Conservation (phyloP, 1,140 invertebrate genomes). For the Drosophila busckii region DNA sequence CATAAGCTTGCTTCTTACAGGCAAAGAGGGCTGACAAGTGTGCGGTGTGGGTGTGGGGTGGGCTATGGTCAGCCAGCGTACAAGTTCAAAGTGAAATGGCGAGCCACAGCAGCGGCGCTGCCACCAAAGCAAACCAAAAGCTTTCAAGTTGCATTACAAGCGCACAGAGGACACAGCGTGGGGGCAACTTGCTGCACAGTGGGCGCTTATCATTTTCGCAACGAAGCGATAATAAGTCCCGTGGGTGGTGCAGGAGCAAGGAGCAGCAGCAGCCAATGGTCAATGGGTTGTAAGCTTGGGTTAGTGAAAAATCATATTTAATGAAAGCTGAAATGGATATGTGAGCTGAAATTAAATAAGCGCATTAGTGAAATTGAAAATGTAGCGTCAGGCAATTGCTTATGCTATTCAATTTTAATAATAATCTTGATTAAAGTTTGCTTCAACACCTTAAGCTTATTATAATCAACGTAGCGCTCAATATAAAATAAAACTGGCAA, state of each 20-base stretch:
- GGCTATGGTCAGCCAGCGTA: constrained; percentile 5
- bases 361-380: not conserved
- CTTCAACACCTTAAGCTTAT: too few relatives aligned
- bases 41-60: too few relatives aligned
- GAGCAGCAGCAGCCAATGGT: too few relatives aligned
- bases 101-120: constrained; percentile 13
- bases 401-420: too few relatives aligned
- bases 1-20: too few relatives aligned
- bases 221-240: constrained; percentile 32
- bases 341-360: not conserved
- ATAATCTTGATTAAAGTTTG: too few relatives aligned
- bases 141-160: constrained; percentile 37
- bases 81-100: constrained; percentile 22
- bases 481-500: too few relatives aligned
- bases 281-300: constrained; percentile 6
- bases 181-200: not conserved
- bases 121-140: constrained; percentile 25
- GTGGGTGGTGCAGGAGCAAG: not conserved
- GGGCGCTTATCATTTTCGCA: constrained; percentile 27
- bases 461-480: not conserved
- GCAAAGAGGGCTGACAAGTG: not conserved
- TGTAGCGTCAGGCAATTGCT: too few relatives aligned
- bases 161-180: not conserved
- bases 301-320: constrained; percentile 24
- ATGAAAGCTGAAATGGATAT: constrained; percentile 8